A percentile compares a stretch with the other conserved stretches of the same genome.
These are phyloP conservation scores for Eupelmus urozonus DNA, from an alignment of 2,888 invertebrate species.

Conservation along the genomic window DNA sequence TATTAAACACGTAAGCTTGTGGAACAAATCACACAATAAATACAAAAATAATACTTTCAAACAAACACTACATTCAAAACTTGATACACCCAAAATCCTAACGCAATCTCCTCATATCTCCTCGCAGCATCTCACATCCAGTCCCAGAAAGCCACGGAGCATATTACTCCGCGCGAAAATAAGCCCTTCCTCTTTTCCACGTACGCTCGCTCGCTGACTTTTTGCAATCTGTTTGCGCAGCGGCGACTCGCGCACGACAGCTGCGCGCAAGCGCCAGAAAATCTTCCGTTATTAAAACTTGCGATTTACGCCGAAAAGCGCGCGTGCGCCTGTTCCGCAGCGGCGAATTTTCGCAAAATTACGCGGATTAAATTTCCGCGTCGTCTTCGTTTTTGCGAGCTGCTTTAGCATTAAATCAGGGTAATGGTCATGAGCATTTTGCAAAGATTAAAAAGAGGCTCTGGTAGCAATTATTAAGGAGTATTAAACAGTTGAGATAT, in stretches of 20 bases:
- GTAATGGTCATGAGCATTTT: conserved; percentile 24
- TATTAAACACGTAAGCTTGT: too few species aligned
- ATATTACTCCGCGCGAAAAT: conserved; percentile 30
- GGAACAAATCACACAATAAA: conserved; percentile 29
- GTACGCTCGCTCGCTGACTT: not conserved
- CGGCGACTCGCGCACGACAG: conserved; percentile 21
- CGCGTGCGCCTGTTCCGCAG: not conserved
- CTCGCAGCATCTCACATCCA: not conserved
- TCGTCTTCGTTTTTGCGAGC: not conserved
- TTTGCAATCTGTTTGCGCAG: conserved; percentile 48
- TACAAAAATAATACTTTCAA: too few species aligned
- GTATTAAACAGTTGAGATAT: too few species aligned
- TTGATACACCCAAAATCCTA: too few species aligned
- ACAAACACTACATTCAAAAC: too few species aligned
- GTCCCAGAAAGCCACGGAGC: not conserved
- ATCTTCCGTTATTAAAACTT: conserved; percentile 55
- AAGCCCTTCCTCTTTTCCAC: conserved; percentile 1
- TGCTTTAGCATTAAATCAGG: conserved; percentile 7
- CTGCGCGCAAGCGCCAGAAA: conserved; percentile 25
- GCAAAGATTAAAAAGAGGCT: conserved; percentile 29
- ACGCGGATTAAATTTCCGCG: conserved; percentile 4
- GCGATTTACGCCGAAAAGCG: conserved; percentile 35
- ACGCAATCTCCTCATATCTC: not conserved
- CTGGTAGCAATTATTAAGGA: not conserved
- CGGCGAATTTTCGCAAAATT: conserved; percentile 12